A percentile compares a stretch with the other conserved stretches of the same genome.
These are phyloP conservation scores for Theristicus caerulescens DNA, from an alignment of 2,113 vertebrate species.

Conservation along the genomic window DNA sequence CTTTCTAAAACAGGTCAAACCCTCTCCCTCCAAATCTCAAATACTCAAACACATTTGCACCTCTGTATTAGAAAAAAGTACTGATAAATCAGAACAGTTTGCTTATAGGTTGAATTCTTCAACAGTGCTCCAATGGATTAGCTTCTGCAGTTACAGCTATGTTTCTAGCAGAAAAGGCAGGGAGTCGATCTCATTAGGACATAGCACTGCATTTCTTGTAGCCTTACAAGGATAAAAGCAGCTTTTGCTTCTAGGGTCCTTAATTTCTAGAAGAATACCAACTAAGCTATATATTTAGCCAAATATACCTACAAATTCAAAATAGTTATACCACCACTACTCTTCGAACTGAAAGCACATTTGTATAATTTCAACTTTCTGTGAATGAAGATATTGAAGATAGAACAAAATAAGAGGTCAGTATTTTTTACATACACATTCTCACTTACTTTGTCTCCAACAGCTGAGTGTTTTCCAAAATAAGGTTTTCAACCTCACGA, in stretches of 20 bases:
- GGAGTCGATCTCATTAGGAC: background rate
- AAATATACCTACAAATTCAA: background rate
- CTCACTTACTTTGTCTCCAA: constrained; percentile 94
- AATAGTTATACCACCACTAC: background rate
- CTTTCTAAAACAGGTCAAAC: background rate
- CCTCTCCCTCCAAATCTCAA: background rate
- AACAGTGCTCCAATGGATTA: background rate
- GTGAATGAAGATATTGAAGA: background rate
- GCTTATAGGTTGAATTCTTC: background rate
- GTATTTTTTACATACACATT: background rate
- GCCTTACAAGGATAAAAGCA: background rate
- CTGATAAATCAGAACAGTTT: background rate
- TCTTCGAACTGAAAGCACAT: background rate
- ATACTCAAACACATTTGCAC: background rate
- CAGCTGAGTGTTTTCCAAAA: constrained; percentile 95
- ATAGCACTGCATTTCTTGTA: background rate
- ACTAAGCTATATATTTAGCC: background rate
- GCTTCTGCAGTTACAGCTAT: background rate
- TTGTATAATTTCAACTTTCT: background rate
- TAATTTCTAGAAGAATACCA: background rate
- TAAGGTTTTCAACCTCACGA: constrained; percentile 97
- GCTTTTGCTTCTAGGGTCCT: background rate
- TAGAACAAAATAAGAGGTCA: background rate
- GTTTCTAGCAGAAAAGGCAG: background rate
- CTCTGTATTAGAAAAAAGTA: background rate